phyloP scores from a whole-genome alignment of 2,888 invertebrate species.

The Didymodactylos carnosus region DNA sequence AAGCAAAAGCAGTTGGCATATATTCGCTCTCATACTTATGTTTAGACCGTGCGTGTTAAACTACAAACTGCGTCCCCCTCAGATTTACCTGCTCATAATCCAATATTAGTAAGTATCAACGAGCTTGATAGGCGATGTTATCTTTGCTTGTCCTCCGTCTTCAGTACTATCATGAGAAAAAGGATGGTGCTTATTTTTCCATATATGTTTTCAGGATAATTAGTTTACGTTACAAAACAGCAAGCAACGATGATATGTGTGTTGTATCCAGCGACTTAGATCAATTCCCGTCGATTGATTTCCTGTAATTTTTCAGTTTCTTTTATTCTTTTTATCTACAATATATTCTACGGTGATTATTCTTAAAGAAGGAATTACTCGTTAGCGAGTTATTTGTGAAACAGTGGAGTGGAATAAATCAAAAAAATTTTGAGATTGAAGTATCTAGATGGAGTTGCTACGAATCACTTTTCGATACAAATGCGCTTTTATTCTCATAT shows the following conservation, averaged over 20 bases:
- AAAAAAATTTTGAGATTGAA: too few relatives aligned
- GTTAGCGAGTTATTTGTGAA: too few relatives aligned
- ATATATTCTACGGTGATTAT: too few relatives aligned
- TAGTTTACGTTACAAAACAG: slow-evolving; percentile 30
- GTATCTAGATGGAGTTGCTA: too few relatives aligned
- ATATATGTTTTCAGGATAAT: slow-evolving; percentile 26
- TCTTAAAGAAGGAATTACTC: too few relatives aligned
- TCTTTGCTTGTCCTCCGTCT: not conserved
- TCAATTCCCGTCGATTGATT: too few relatives aligned
- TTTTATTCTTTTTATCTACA: too few relatives aligned
- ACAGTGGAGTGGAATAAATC: too few relatives aligned
- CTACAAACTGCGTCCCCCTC: slow-evolving; percentile 56
- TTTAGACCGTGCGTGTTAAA: slow-evolving; percentile 62
- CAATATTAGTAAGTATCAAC: slow-evolving; percentile 73
- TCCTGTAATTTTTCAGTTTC: too few relatives aligned
- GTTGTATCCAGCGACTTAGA: slow-evolving; percentile 29
- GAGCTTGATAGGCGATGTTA: slow-evolving; percentile 37
- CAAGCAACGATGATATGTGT: slow-evolving; percentile 20
- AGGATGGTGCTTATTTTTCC: slow-evolving; percentile 1
- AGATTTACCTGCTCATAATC: slow-evolving; percentile 58
- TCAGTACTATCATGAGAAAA: too few relatives aligned
- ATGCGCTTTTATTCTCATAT: too few relatives aligned
- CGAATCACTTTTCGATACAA: too few relatives aligned
- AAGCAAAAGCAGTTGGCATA: not conserved
- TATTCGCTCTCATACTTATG: slow-evolving; percentile 18